These are phyloP conservation scores for Oryzias woworae DNA, from an alignment of 2,113 vertebrate genomes.

Conservation along the genomic window DNA sequence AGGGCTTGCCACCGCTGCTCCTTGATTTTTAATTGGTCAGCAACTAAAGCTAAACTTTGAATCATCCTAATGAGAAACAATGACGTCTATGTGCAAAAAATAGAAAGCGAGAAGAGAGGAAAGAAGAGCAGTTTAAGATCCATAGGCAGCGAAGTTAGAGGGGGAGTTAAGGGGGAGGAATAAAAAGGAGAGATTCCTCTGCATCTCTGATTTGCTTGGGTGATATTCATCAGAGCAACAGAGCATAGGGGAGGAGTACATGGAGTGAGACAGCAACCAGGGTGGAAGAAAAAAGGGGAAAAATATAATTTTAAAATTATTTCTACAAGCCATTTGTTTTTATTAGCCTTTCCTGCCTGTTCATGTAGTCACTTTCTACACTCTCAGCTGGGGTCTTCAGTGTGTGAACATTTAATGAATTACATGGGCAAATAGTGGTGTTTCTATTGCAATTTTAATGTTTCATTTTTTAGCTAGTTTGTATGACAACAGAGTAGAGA, in stretches of 20 bases:
- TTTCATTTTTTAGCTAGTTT: no score
- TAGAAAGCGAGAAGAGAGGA: slow-evolving; percentile 25
- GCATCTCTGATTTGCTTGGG: slow-evolving; percentile 67
- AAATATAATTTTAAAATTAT: slow-evolving; percentile 43
- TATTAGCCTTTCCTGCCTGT: slow-evolving; percentile 45
- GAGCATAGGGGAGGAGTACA: slow-evolving; percentile 59
- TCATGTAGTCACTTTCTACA: slow-evolving; percentile 34
- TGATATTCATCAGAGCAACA: slow-evolving; percentile 70
- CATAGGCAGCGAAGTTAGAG: neutral
- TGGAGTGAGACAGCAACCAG: slow-evolving; percentile 45
- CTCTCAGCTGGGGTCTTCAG: slow-evolving; percentile 22
- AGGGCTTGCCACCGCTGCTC: slow-evolving; percentile 40
- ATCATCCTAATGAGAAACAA: slow-evolving; percentile 75
- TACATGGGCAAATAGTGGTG: slow-evolving; percentile 16
- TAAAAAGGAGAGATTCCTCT: slow-evolving; percentile 57
- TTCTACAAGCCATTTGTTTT: slow-evolving; percentile 61
- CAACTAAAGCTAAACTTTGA: slow-evolving; percentile 70
- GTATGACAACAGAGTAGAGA: no score
- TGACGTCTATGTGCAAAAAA: slow-evolving; percentile 60
- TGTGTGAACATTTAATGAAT: slow-evolving; percentile 45
- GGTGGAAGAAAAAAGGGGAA: slow-evolving; percentile 32
- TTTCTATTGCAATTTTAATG: neutral
- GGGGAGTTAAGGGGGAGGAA: slow-evolving; percentile 20
- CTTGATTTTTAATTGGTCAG: slow-evolving; percentile 69
- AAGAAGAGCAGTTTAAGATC: slow-evolving; percentile 20